These are phyloP conservation scores for Microplitis manilae DNA, from an alignment of 2,888 invertebrate genomes.

Conservation along the genomic window DNA sequence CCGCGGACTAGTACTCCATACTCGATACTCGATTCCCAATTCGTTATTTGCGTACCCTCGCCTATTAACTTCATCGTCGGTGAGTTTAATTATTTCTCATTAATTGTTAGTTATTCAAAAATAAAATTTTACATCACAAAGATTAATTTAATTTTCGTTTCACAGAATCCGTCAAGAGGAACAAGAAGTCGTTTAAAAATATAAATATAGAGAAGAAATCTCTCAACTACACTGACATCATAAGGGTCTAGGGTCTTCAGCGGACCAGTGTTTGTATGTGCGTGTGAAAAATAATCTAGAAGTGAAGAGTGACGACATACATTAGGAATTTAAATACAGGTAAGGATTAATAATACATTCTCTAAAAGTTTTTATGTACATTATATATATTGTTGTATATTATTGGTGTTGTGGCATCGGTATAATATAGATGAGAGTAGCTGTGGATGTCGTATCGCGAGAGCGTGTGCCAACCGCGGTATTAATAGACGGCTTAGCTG, in stretches of 20 bases:
- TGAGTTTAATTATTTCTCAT: neutral
- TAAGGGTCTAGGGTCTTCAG: neutral
- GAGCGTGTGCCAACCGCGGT: conserved; percentile 51
- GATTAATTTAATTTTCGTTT: no score
- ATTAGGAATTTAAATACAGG: neutral
- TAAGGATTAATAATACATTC: neutral
- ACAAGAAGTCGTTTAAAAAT: neutral
- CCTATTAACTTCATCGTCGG: neutral
- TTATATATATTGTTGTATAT: neutral
- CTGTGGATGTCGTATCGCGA: conserved; percentile 31
- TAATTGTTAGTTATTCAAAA: neutral
- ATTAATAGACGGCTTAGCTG: conserved; percentile 52
- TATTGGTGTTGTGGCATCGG: neutral
- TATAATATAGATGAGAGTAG: neutral
- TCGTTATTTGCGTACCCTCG: neutral
- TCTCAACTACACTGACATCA: neutral
- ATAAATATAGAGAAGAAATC: neutral
- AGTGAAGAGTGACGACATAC: neutral
- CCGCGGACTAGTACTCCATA: neutral
- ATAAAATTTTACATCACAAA: no score
- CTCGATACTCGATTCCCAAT: neutral
- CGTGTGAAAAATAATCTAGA: neutral
- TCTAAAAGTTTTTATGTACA: neutral
- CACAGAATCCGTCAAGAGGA: neutral
- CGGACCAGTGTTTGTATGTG: neutral